These are phyloP conservation scores for Synaphobranchus kaupii DNA, from an alignment of 2,797 vertebrate species.

Conservation along the genomic window DNA sequence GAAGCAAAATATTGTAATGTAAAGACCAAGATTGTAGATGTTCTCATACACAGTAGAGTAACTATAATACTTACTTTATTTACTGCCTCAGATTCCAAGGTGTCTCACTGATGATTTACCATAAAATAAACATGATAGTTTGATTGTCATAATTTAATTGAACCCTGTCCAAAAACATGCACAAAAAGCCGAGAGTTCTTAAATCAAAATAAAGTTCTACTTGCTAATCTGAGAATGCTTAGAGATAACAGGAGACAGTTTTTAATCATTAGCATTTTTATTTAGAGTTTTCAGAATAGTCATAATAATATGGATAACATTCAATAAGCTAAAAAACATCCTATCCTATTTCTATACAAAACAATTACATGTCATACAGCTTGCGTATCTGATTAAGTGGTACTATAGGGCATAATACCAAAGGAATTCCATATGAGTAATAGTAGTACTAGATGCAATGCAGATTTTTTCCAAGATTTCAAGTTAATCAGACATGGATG, in stretches of 20 bases:
- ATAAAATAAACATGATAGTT: background rate
- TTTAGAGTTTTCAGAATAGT: constrained; percentile 58
- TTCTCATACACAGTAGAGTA: background rate
- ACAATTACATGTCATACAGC: constrained; percentile 54
- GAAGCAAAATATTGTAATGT: background rate
- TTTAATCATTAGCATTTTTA: constrained; percentile 59
- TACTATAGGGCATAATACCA: constrained; percentile 43
- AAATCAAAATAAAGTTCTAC: background rate
- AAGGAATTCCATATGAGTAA: constrained; percentile 43
- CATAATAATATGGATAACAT: constrained; percentile 61
- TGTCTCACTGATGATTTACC: background rate
- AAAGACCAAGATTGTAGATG: background rate
- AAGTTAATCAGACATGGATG: constrained; percentile 53
- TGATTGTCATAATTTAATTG: background rate
- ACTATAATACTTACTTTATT: background rate
- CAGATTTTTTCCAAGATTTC: constrained; percentile 41
- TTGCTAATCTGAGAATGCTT: background rate
- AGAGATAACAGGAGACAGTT: background rate
- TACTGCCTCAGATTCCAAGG: background rate
- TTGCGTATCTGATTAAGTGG: constrained; percentile 55
- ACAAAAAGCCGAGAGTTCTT: background rate
- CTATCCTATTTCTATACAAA: constrained; percentile 52
- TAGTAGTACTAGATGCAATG: constrained; percentile 42
- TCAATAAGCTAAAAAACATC: constrained; percentile 60
- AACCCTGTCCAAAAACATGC: background rate